Evolutionary conservation across 64 coral and sea anemone genomes (phyloP), one percentile per base, ranked within the genome.

Genomic region (Stichodactyla helianthus): DNA sequence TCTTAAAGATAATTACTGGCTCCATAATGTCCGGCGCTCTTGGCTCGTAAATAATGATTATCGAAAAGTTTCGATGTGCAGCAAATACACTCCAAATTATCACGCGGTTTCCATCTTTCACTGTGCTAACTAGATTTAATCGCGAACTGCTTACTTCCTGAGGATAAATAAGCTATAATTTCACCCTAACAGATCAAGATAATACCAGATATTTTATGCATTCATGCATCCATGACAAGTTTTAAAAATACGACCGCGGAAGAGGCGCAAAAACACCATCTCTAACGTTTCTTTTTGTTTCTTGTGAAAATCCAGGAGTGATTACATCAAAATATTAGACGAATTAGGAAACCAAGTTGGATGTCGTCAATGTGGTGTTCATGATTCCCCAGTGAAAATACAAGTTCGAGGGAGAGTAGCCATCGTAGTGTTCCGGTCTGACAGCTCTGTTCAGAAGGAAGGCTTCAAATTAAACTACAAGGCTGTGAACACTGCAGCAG

Each of bases 341-440:
- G 68, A 89, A 19, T 57, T 96, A 56, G 88, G 88, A 54, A 96
- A 96, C 25, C 91, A 90, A 82, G 94, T 96, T 50, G 94, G 94
- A 14, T 83, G 88, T 54, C 85, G 94, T 7, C 91, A 93, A n/a
- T 96, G 94, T 25, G 94, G 90, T 26, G 63, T 52, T 65, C 51
- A 86, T 9, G 62, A 63, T 51, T 65, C 60, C 10, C 90, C 90
- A 14, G 51, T 90, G 17, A 57, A 77, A 13, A 71, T 88, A 53
- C 74, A 93, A 31, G 61, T 96, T 77, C 87, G 83, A 65, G 94
- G 94, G 44, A 92, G 87, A 59, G 88, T 87, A 13, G 94, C 91
- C 0, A 86, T 90, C 20, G 91, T 96, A 16, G 88, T 93, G 9
- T 96, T 96, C 79, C 79, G 62, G 59, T 96, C 94, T 62, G 94